Conservation (phyloP, 1,140 invertebrate species). For the Octopus sinensis region DNA sequence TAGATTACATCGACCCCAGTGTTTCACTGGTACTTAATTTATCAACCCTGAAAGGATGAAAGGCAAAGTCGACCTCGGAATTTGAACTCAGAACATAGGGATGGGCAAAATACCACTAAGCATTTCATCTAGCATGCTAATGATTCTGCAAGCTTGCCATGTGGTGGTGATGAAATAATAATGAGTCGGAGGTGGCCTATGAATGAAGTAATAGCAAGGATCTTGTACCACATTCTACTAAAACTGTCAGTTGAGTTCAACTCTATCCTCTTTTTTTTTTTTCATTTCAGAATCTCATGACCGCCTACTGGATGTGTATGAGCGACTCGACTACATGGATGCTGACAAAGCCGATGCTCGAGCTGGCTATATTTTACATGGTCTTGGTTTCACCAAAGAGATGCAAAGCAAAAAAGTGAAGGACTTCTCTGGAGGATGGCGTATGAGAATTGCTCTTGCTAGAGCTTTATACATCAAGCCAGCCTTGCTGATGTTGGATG, state of each 20-base stretch:
- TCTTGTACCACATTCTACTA: neutral
- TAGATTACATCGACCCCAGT: too few species aligned
- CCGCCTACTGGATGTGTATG: slow-evolving; percentile 95
- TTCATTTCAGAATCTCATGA: slow-evolving; percentile 77
- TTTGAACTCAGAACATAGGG: too few species aligned
- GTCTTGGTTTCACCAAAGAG: slow-evolving; percentile 90
- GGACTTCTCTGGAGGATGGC: slow-evolving; percentile 78
- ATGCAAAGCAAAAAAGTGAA: slow-evolving; percentile 76
- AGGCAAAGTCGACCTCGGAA: too few species aligned
- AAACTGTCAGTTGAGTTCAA: neutral
- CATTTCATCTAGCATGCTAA: too few species aligned
- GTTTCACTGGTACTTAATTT: too few species aligned
- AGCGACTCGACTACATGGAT: slow-evolving; percentile 92
- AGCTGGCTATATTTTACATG: slow-evolving; percentile 90
- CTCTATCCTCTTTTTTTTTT: neutral
- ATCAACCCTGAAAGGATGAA: too few species aligned
- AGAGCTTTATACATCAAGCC: slow-evolving; percentile 56
- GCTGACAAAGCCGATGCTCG: slow-evolving; percentile 91
- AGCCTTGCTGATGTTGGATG: slow-evolving; percentile 60
- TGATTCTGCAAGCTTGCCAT: too few species aligned
- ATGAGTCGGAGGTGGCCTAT: too few species aligned
- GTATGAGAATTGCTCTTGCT: slow-evolving; percentile 99
- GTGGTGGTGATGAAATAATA: too few species aligned
- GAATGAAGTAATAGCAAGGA: too few species aligned
- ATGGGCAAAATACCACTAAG: too few species aligned